Conservation (phyloP, 1,140 invertebrate species). For the Acromyrmex heyeri region DNA sequence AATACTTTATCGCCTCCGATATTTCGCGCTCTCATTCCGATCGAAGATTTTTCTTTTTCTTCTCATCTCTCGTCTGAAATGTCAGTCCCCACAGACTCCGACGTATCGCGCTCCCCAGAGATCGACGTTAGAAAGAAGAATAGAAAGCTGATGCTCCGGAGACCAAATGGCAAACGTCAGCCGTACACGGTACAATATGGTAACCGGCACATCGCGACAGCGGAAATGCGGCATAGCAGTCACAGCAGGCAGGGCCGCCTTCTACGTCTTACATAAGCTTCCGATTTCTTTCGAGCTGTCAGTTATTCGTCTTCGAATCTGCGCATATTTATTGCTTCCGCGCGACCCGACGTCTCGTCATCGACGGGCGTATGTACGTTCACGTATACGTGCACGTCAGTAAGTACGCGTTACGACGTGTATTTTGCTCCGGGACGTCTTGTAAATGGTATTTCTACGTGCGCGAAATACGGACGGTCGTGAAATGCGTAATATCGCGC, state of each 20-base stretch:
- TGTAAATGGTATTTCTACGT: neutral
- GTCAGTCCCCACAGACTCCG: neutral
- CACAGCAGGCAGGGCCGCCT: neutral
- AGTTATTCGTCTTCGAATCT: no score
- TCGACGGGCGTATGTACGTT: neutral
- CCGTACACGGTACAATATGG: conserved; percentile 25
- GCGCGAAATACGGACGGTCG: neutral
- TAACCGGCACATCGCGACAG: conserved; percentile 12
- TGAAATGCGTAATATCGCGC: neutral
- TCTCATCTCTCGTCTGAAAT: neutral
- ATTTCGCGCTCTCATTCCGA: conserved; percentile 3
- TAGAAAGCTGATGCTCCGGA: neutral
- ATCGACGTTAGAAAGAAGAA: neutral
- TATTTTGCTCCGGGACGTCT: neutral
- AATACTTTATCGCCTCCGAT: neutral
- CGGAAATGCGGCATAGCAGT: conserved; percentile 8
- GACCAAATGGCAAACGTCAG: neutral
- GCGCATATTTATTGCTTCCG: neutral
- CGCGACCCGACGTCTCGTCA: neutral
- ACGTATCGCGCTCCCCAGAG: neutral
- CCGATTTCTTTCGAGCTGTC: conserved; percentile 9
- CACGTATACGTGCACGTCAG: no score
- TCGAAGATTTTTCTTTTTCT: neutral
- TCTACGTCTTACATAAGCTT: conserved; percentile 30
- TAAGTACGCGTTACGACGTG: neutral